These are phyloP conservation scores for Bagarius yarrelli DNA, from an alignment of 2,113 vertebrate genomes.

Conservation along the genomic window DNA sequence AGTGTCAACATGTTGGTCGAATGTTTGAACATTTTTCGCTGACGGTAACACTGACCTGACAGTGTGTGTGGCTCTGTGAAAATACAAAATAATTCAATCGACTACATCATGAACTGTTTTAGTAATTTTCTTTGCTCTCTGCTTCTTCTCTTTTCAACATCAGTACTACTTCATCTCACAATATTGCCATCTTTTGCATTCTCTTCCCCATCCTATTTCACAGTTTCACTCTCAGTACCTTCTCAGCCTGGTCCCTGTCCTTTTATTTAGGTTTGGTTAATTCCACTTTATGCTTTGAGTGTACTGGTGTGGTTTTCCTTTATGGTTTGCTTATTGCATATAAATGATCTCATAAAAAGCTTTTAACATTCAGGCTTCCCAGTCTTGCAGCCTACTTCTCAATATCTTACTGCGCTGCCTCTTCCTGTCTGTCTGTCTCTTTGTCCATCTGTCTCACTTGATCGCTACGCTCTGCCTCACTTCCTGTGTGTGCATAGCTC, in stretches of 20 bases:
- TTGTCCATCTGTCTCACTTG: background rate
- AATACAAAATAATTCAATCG: background rate
- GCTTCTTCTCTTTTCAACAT: background rate
- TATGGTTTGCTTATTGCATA: background rate
- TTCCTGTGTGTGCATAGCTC: no score
- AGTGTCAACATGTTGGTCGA: background rate
- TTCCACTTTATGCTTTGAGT: background rate
- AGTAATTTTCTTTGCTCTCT: no score
- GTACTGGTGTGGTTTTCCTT: background rate
- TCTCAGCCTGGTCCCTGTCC: background rate
- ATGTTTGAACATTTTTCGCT: background rate
- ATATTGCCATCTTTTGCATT: background rate
- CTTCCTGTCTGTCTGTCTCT: background rate
- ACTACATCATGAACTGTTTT: background rate
- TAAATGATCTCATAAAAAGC: background rate
- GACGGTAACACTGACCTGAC: background rate
- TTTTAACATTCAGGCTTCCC: background rate
- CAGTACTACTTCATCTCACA: background rate
- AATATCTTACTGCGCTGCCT: background rate
- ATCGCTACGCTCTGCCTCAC: background rate
- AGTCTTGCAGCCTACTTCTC: background rate
- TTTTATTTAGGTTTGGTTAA: background rate
- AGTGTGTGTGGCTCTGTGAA: background rate
- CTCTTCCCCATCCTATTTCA: background rate
- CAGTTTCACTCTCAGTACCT: background rate